These are phyloP conservation scores for Drosophila peninsularis DNA, from an alignment of 2,888 invertebrate genomes.

Conservation along the genomic window DNA sequence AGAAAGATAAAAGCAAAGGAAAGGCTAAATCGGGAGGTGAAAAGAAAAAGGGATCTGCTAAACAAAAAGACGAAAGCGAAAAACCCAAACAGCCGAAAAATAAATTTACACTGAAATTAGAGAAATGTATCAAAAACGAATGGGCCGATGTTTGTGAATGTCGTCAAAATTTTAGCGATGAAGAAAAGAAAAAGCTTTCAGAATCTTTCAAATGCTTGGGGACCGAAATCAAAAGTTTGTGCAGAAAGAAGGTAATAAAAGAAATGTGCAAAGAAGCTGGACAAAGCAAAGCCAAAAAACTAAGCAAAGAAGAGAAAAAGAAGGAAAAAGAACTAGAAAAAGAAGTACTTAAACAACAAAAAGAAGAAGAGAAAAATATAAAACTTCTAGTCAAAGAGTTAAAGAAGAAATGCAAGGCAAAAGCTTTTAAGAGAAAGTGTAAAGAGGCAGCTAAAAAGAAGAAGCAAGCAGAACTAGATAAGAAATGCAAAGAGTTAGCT, in stretches of 20 bases:
- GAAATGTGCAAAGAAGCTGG: slow-evolving; percentile 23
- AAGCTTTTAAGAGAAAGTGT: not conserved
- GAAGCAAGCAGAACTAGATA: not conserved
- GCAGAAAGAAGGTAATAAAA: slow-evolving; percentile 15
- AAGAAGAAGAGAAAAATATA: not conserved
- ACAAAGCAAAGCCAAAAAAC: not conserved
- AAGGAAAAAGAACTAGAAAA: not conserved
- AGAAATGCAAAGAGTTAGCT: not conserved
- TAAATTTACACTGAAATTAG: slow-evolving; percentile 18
- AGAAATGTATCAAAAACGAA: slow-evolving; percentile 32
- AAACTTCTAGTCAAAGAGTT: not conserved
- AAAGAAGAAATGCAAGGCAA: not conserved
- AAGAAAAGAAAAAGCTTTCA: slow-evolving; percentile 9
- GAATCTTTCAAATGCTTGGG: slow-evolving; percentile 18
- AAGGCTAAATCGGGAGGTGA: not conserved
- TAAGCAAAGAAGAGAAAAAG: not conserved
- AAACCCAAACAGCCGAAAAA: not conserved
- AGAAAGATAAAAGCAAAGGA: not conserved
- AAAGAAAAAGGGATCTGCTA: not conserved
- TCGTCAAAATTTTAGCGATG: slow-evolving; percentile 3
- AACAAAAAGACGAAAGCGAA: not conserved
- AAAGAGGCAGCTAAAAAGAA: not conserved
- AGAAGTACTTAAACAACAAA: not conserved
- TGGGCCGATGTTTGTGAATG: slow-evolving; percentile 25
- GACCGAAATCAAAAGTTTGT: slow-evolving; percentile 7